Conservation (phyloP, 2,888 invertebrate genomes). For the Esperia sulphurella region DNA sequence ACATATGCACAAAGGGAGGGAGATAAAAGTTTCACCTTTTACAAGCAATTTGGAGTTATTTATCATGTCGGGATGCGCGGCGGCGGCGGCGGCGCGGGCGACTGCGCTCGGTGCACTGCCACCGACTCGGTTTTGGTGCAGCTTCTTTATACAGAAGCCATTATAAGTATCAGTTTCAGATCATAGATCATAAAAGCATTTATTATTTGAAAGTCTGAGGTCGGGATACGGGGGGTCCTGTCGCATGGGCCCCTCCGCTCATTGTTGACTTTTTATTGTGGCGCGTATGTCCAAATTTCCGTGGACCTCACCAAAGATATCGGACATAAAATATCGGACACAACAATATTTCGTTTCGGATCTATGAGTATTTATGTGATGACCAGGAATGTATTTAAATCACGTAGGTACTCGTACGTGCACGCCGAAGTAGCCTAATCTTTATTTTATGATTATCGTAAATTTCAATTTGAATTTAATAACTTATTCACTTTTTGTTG, state of each 20-base stretch:
- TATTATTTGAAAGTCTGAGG: constrained; percentile 55
- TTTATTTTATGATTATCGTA: constrained; percentile 71
- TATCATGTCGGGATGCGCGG: constrained; percentile 53
- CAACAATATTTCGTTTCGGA: constrained; percentile 51
- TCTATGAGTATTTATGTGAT: constrained; percentile 54
- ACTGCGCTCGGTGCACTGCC: constrained; percentile 23
- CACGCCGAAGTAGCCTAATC: constrained; percentile 56
- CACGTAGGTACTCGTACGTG: constrained; percentile 40
- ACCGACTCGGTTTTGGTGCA: constrained; percentile 51
- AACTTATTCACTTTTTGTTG: constrained; percentile 63
- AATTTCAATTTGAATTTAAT: constrained; percentile 73
- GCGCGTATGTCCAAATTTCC: constrained; percentile 63
- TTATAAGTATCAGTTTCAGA: constrained; percentile 78
- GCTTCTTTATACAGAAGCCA: constrained; percentile 77
- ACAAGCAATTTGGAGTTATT: constrained; percentile 75
- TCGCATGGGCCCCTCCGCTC: constrained; percentile 51
- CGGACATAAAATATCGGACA: constrained; percentile 57
- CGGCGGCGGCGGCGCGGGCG: constrained; percentile 4
- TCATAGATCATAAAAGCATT: constrained; percentile 78
- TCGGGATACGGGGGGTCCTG: constrained; percentile 68
- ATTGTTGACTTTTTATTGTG: constrained; percentile 70
- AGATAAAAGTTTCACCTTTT: constrained; percentile 70
- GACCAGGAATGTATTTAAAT: constrained; percentile 61
- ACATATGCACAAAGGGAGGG: constrained; percentile 60
- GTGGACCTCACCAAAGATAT: constrained; percentile 51